A percentile compares a stretch with the other conserved stretches of the same genome.
Evolutionary conservation across 2,797 vertebrate species (phyloP).

Genomic region (Coluber constrictor): DNA sequence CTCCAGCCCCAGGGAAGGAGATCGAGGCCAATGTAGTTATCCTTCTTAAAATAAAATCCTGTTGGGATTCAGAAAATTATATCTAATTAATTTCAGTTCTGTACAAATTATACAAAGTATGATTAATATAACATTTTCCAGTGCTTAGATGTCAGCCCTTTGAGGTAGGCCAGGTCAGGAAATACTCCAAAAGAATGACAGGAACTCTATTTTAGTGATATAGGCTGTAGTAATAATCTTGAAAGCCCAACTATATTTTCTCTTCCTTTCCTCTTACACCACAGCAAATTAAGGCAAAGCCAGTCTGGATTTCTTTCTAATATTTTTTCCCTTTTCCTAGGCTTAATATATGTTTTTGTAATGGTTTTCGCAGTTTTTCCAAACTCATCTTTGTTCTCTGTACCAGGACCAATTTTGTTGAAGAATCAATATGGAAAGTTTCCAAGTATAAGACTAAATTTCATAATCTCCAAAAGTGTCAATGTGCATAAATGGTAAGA

Average conservation of each 20-base stretch:
- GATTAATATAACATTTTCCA: neutral
- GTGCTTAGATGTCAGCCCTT: neutral
- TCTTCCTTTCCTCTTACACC: neutral
- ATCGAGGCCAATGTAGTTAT: neutral
- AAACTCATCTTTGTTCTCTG: neutral
- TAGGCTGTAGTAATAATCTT: neutral
- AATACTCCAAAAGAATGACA: neutral
- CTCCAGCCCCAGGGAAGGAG: neutral
- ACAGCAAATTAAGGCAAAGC: neutral
- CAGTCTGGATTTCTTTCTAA: neutral
- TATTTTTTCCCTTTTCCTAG: neutral
- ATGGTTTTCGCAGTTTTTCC: neutral
- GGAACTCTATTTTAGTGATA: neutral
- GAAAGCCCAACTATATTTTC: neutral
- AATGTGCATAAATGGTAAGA: neutral
- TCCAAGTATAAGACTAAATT: neutral
- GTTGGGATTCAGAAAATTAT: neutral
- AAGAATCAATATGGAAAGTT: neutral
- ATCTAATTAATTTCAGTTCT: neutral
- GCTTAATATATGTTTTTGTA: neutral
- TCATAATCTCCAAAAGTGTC: neutral
- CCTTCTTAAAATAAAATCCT: neutral
- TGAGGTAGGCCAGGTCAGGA: neutral
- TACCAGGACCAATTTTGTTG: neutral
- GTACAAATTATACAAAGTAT: neutral